phyloP scores from a whole-genome alignment of 2,113 vertebrate genomes.

The Rhynchopsitta pachyrhyncha region DNA sequence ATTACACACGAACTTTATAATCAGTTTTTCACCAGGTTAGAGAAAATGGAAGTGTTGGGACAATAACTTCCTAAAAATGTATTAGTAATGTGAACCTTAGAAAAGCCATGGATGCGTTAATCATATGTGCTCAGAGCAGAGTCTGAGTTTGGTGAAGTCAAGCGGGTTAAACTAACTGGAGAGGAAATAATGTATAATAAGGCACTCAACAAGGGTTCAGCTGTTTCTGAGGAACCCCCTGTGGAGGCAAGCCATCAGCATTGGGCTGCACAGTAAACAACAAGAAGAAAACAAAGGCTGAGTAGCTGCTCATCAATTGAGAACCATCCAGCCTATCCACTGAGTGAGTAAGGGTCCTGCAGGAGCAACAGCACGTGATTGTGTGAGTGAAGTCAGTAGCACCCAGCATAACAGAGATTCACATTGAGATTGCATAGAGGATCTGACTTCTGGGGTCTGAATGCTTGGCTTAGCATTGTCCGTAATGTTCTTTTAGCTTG shows the following conservation, averaged over 20 bases:
- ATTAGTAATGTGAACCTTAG: not conserved
- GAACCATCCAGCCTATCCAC: not conserved
- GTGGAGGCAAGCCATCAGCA: not conserved
- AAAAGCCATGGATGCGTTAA: not conserved
- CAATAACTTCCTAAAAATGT: not conserved
- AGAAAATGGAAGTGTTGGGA: not conserved
- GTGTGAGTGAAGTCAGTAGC: not conserved
- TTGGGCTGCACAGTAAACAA: not conserved
- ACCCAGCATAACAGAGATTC: not conserved
- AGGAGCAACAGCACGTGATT: fast-evolving
- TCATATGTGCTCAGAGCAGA: not conserved
- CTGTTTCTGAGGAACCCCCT: not conserved
- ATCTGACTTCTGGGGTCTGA: not conserved
- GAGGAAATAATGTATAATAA: not conserved
- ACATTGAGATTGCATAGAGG: fast-evolving
- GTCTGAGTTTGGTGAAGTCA: not conserved
- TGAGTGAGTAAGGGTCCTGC: not conserved
- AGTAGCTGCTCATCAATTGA: not conserved
- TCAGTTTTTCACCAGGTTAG: not conserved
- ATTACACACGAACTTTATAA: not conserved
- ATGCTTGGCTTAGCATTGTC: not conserved
- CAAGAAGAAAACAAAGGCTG: not conserved
- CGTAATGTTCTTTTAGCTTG: not conserved
- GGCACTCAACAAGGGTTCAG: not conserved
- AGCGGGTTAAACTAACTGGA: not conserved